Base-by-base conservation (phyloP, 2,113 vertebrate species). In the Engraulis encrasicolus region DNA sequence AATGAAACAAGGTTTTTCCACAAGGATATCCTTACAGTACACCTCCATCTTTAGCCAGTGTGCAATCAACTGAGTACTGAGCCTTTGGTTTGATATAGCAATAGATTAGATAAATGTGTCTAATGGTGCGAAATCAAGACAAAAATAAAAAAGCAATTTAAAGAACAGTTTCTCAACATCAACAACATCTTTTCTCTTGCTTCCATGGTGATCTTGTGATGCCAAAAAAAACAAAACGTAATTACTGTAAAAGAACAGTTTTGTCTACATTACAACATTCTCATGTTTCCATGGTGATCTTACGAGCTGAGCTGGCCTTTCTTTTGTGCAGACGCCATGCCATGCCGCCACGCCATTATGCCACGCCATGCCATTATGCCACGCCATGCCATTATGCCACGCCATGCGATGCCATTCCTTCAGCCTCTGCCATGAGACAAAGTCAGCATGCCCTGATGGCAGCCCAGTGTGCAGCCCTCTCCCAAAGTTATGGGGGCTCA, bases 401-500 rank as follows among this genome's bases (percentile, higher is more conserved):
- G n/a, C n/a, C n/a, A n/a, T n/a, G n/a, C n/a, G n/a, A 23, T 27
- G 66, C 27, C 66, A 74, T 74, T 74, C 66, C 66, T 27, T 74
- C 66, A 74, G 66, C 66, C 31, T 27, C 31, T 74, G 66, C 66
- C 66, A 74, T 74, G 31, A 74, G 66, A 74, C 66, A 74, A 34
- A 74, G 31, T 18, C 66, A 74, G 66, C 66, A 31, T 74, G 66
- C 66, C 66, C 66, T 34, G 66, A 74, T 74, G 87, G 87, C 87
- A 89, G 88, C 84, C 82, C 89, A 89, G 86, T 81, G 84, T 84
- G 83, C n/a, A 82, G 85, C 82, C 80, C 50, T 31, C 61, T 74
- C 66, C 27, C 27, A 12, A 74, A 74, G 66, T 74, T 74, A 74
- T 34, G 31, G 66, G 66, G 66, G 66, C 66, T 74, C 31, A 34